Base-by-base conservation (phyloP, 2,888 invertebrate genomes). In the Cotesia congregata region DNA sequence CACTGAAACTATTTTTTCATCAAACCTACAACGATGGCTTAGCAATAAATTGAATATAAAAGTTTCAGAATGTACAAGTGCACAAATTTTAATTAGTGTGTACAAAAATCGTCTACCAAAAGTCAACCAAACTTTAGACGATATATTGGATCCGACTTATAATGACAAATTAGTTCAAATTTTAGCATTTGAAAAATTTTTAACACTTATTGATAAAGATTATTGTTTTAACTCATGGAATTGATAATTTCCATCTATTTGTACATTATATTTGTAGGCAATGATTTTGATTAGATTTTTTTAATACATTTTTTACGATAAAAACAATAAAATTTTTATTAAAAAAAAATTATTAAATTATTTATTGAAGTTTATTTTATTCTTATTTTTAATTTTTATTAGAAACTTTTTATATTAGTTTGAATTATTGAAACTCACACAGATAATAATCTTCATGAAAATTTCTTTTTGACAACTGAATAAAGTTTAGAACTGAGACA, bases 91-190 rank as follows among this genome's bases (percentile, higher is more conserved):
- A 9, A 76, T 86, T 3, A 9, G 9, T 0, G 65, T 78, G n/a
- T 86, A 85, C 67, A 77, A 78, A 75, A 69, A 72, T 50, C 76
- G 77, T 1, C 61, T 86, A 7, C 82, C 86, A 3, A 50, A 20
- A 7, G 74, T 83, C 7, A 80, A 81, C 6, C 74, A 61, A 4
- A 76, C 80, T n/a, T 75, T 87, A 39, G 59, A 79, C 3, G 83
- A 83, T 59, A 78, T 86, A 77, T 77, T 85, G 41, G 85, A 86
- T 77, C 86, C 87, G 0, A 86, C 82, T 12, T 84, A 85, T 72
- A 84, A 83, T 60, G 86, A 85, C 15, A 87, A 85, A 81, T 75
- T 86, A 70, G 77, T 85, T 3, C 83, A 82, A 76, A 73, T 79
- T 75, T 79, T 83, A 40, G 81, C 84, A 12, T 86, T 82, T 73